Percentiles rank a stretch among this genome's conserved stretches.
These are phyloP conservation scores for Ennomos erosarius DNA, from an alignment of 2,888 invertebrate species.

Conservation along the genomic window DNA sequence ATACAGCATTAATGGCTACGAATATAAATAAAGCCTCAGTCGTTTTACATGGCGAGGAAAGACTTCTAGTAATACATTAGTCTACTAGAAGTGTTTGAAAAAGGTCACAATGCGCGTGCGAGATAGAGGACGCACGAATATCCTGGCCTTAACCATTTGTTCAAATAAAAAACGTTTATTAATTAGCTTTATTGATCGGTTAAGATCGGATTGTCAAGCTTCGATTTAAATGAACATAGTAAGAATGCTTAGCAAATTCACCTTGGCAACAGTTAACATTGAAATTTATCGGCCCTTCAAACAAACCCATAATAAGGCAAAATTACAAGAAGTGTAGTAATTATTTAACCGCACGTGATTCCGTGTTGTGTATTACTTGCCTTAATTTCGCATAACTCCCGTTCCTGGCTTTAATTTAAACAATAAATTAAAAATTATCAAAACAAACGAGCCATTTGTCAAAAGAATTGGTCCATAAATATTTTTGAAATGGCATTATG, in stretches of 20 bases:
- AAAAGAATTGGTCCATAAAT: slow-evolving; percentile 65
- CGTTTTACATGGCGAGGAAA: no score
- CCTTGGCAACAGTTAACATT: slow-evolving; percentile 15
- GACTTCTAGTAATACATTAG: no score
- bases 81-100: no score
- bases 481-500: slow-evolving; percentile 54
- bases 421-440: slow-evolving; percentile 59
- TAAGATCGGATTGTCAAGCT: no score
- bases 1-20: no score
- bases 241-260: slow-evolving; percentile 11
- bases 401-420: slow-evolving; percentile 38
- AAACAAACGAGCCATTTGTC: slow-evolving; percentile 56
- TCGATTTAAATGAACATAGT: neutral
- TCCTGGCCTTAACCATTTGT: no score
- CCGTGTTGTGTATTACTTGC: slow-evolving; percentile 29
- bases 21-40: no score
- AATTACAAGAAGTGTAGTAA: slow-evolving; percentile 22
- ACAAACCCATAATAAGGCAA: slow-evolving; percentile 23
- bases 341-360: slow-evolving; percentile 39
- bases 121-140: no score
- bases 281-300: slow-evolving; percentile 26
- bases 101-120: no score
- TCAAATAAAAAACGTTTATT: no score
- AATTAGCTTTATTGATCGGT: no score
- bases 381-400: slow-evolving; percentile 42